Base-by-base conservation (phyloP, 2,797 vertebrate genomes). In the Aldrovandia affinis region DNA sequence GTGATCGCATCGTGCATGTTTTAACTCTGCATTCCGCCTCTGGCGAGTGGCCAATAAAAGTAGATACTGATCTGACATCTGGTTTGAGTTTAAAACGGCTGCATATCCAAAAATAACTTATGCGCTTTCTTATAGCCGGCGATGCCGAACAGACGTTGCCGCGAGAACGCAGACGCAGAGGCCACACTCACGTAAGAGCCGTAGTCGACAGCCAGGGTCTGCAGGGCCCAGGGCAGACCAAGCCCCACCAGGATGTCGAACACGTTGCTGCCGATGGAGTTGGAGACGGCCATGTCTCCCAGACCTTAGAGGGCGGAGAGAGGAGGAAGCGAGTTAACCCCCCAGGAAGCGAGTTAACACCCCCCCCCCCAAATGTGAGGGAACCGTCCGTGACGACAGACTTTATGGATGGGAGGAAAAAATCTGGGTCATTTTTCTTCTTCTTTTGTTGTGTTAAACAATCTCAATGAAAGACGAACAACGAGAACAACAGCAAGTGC, bases 221-320 rank as follows among this genome's bases (percentile, higher is more conserved):
- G 97, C 87, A 99, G 90, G 0, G 94, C 89, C 98, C 98, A 99
- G 0, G 98, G 98, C 86, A 99, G 96, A 3, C 98, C 98, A 25
- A 99, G 94, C 39, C 98, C 98, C 39, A 99, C 96, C 87, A 98
- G 94, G 92, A 99, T 99, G 93, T 99, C 98, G 90, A 98, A 99
- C 84, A 99, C 97, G 12, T 98, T 99, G 92, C 97, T 98, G 89
- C 98, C 98, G 0, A 99, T 98, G 87, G 98, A 99, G 93, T 99
- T 98, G 83, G 97, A 99, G 87, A 99, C 97, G 0, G 98, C 98
- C 98, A 99, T 98, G 89, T 99, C 97, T 30, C 98, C 98, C 95
- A 98, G 92, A 89, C 98, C 98, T 99, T 94, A 30, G 84, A 90
- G 84, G 88, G 78, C 18, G 15, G 15, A 20, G 39, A 44, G 18